A percentile compares a stretch with the other conserved stretches of the same genome.
Evolutionary conservation across 2,113 vertebrate species (phyloP).

Genomic region (Ophiodon elongatus): DNA sequence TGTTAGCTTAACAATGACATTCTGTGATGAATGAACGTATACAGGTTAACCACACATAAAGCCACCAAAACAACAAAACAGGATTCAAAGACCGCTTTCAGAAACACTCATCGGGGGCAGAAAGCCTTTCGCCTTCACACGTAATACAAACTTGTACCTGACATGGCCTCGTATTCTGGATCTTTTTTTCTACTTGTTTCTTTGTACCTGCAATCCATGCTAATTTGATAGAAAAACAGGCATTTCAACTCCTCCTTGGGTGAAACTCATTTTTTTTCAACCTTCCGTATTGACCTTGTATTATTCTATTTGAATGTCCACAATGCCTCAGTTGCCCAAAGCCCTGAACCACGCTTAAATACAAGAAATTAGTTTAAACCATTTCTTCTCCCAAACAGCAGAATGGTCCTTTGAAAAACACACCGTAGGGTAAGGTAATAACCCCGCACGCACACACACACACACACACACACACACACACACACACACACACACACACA

Average conservation of each 20-base stretch:
- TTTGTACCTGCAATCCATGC: constrained; percentile 7
- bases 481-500: neutral
- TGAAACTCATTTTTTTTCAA: constrained; percentile 31
- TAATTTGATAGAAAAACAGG: constrained; percentile 33
- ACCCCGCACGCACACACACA: neutral
- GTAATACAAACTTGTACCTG: constrained; percentile 38
- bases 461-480: neutral
- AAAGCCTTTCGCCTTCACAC: constrained; percentile 27
- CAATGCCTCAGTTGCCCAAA: constrained; percentile 34
- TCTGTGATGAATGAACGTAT: constrained; percentile 57
- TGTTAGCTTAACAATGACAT: constrained; percentile 57
- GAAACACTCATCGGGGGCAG: constrained; percentile 34
- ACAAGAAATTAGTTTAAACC: constrained; percentile 43
- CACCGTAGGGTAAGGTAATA: constrained; percentile 27
- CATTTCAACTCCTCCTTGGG: constrained; percentile 39
- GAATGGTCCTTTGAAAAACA: constrained; percentile 46
- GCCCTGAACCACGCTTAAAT: constrained; percentile 45
- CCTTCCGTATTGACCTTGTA: constrained; percentile 33
- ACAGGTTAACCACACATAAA: constrained; percentile 64
- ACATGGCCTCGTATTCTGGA: constrained; percentile 38
- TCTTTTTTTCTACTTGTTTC: neutral
- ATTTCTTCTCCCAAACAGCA: constrained; percentile 31
- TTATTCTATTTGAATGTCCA: constrained; percentile 45
- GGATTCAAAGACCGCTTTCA: constrained; percentile 60
- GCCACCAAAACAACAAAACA: constrained; percentile 63